Percentiles rank a stretch among this genome's conserved stretches.
Evolutionary conservation across 2,797 vertebrate genomes (phyloP).

Genomic region (Chanos chanos): DNA sequence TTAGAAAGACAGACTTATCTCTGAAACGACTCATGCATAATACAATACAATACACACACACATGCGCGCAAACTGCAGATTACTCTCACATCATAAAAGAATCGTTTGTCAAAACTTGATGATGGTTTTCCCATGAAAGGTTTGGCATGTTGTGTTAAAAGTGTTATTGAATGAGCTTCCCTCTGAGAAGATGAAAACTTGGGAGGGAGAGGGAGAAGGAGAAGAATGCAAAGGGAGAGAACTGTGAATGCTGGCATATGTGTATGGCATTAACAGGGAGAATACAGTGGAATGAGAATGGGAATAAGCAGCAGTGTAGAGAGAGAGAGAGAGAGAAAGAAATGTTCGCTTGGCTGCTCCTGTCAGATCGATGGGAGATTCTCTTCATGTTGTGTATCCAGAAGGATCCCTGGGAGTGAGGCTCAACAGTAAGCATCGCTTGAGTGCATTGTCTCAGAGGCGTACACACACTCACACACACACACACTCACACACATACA

Average conservation of each 20-base stretch:
- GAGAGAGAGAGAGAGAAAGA: neutral
- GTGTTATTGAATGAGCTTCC: slow-evolving; percentile 11
- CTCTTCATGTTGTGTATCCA: slow-evolving; percentile 41
- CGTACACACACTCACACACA: slow-evolving; percentile 13
- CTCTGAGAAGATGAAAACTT: neutral
- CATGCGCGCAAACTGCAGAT: no score
- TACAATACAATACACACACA: neutral
- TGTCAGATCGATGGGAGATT: slow-evolving; percentile 38
- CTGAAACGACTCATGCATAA: slow-evolving; percentile 1
- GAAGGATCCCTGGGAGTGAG: slow-evolving; percentile 39
- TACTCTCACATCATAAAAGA: slow-evolving; percentile 7
- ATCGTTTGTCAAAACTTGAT: slow-evolving; percentile 14
- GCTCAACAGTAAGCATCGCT: neutral
- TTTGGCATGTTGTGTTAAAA: neutral
- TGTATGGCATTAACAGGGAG: neutral
- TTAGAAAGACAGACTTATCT: no score
- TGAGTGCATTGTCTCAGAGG: slow-evolving; percentile 19
- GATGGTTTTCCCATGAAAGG: slow-evolving; percentile 21
- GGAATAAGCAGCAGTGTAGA: neutral
- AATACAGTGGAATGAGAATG: neutral
- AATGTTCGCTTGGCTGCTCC: slow-evolving; percentile 29
- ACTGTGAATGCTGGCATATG: neutral
- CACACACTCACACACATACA: slow-evolving; percentile 9
- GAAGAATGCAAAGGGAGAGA: neutral
- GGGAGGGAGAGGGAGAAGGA: neutral